These are phyloP conservation scores for Eumeta japonica DNA, from an alignment of 1,140 invertebrate genomes.

Conservation along the genomic window DNA sequence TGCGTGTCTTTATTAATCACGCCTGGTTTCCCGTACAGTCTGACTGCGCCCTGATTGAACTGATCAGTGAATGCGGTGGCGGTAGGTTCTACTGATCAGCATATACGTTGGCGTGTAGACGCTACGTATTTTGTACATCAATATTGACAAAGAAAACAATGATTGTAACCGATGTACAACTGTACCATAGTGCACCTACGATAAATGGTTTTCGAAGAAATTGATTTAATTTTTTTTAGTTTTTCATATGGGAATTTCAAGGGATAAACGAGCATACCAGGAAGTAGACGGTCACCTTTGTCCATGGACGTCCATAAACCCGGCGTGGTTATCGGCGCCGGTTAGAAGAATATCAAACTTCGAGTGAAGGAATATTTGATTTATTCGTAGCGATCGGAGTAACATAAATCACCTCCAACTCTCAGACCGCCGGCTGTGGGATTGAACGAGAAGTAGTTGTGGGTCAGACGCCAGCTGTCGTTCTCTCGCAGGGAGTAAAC, in stretches of 20 bases:
- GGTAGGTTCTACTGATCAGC: not conserved
- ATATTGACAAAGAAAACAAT: not conserved
- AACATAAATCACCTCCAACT: slow-evolving; percentile 54
- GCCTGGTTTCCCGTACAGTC: no score
- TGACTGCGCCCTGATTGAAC: no score
- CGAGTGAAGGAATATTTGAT: no score
- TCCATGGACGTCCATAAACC: no score
- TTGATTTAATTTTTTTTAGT: not conserved
- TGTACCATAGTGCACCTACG: no score
- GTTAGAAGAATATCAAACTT: no score
- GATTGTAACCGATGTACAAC: no score
- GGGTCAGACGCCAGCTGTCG: slow-evolving; percentile 67
- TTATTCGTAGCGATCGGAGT: not conserved
- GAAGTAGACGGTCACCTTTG: no score
- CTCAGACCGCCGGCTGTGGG: slow-evolving; percentile 67
- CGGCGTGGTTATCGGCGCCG: no score
- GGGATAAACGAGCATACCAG: no score
- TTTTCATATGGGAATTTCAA: no score
- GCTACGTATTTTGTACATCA: not conserved
- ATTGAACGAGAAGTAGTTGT: slow-evolving; percentile 75
- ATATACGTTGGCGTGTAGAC: not conserved
- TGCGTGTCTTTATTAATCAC: no score
- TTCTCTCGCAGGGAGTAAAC: slow-evolving; percentile 66
- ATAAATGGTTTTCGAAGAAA: not conserved
- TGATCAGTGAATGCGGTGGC: not conserved